phyloP scores from a whole-genome alignment of 2,113 vertebrate genomes.

The Micronycteris hirsuta region DNA sequence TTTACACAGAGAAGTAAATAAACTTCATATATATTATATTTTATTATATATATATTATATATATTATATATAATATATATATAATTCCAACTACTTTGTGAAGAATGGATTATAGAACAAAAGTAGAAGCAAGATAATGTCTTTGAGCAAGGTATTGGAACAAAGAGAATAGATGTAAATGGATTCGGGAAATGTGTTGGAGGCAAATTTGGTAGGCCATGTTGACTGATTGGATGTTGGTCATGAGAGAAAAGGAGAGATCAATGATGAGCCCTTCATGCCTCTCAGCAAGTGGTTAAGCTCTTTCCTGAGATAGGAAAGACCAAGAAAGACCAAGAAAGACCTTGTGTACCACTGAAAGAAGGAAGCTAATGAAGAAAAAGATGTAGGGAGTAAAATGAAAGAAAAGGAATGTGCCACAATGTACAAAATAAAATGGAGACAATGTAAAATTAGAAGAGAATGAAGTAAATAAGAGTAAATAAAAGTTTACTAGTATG shows the following conservation, averaged over 20 bases:
- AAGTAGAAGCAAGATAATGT: not conserved
- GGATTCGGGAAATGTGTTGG: not conserved
- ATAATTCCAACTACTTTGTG: not conserved
- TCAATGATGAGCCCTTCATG: not conserved
- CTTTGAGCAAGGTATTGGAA: not conserved
- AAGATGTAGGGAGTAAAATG: not conserved
- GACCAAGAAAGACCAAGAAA: not conserved
- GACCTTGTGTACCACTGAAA: not conserved
- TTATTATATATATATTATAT: no score
- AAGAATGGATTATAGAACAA: not conserved
- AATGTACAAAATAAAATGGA: not conserved
- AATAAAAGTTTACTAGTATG: not conserved
- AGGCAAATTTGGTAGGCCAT: not conserved
- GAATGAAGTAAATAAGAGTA: not conserved
- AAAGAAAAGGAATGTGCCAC: not conserved
- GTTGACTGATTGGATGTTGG: not conserved
- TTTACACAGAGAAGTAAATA: not conserved
- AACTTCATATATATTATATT: not conserved
- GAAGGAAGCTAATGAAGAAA: not conserved
- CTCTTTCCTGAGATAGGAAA: not conserved
- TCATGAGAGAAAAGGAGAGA: not conserved
- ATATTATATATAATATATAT: no score
- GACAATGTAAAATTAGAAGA: constrained; percentile 2
- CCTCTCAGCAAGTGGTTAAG: not conserved
- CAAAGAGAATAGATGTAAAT: not conserved